phyloP scores from a whole-genome alignment of 2,797 vertebrate species.

The Podarcis lilfordi region DNA sequence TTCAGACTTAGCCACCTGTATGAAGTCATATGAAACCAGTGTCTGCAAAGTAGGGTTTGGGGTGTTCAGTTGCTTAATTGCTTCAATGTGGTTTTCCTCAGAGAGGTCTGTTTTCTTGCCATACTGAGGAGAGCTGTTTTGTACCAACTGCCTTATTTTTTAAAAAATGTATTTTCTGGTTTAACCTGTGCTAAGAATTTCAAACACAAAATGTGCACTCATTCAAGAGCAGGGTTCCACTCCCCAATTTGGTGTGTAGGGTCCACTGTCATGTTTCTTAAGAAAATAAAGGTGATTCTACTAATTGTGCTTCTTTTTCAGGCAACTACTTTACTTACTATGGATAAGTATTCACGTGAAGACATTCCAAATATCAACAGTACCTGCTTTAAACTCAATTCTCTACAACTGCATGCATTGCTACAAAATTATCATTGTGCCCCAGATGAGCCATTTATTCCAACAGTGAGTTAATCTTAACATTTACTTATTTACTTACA shows the following conservation, averaged over 20 bases:
- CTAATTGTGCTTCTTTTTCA: slow-evolving; percentile 60
- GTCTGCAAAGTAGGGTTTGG: neutral
- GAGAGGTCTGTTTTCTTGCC: neutral
- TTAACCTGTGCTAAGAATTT: neutral
- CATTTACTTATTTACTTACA: neutral
- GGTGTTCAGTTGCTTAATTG: neutral
- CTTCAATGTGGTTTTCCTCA: neutral
- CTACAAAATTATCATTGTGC: slow-evolving; percentile 97
- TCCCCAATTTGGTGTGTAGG: neutral
- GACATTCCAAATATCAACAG: slow-evolving; percentile 95
- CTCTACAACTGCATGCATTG: slow-evolving; percentile 93
- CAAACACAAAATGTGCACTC: neutral
- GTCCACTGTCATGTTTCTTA: neutral
- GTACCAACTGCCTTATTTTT: neutral
- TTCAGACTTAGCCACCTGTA: neutral
- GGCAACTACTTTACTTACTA: slow-evolving; percentile 97
- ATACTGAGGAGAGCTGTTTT: neutral
- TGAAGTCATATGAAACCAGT: neutral
- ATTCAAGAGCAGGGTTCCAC: neutral
- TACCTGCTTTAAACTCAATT: slow-evolving; percentile 99
- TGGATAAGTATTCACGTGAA: slow-evolving; percentile 96
- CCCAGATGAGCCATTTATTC: slow-evolving; percentile 95
- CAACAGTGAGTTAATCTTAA: slow-evolving; percentile 81
- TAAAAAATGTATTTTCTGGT: neutral
- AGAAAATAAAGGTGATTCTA: neutral